Evolutionary conservation across 2,888 invertebrate species (phyloP), one percentile per base, ranked within the genome.

Genomic region (Orchesella flavescens): DNA sequence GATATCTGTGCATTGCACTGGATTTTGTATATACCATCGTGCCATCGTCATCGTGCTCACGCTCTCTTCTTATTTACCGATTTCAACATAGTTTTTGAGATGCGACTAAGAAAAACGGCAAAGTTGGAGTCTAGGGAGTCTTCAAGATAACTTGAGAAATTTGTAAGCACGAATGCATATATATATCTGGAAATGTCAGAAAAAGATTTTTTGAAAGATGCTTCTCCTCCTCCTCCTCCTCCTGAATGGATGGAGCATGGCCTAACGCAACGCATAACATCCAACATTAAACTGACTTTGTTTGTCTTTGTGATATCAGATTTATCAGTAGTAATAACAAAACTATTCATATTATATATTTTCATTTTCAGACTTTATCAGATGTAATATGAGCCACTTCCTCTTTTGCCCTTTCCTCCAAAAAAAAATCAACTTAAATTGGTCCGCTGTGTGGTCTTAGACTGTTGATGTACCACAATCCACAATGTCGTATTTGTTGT

Each of bases 361-460:
- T 74, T 73, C 73, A 80, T 73, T 73, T 80, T 61, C 44, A 15
- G 57, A 73, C 53, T n/a, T 23, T 23, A 81, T 81, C 81, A 69
- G 75, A 81, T 57, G 74, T 75, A 73, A 72, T 65, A 68, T 61
- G 69, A 75, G n/a, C 53, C 69, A 53, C 69, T 81, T 81, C 63
- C 73, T 74, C 53, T 21, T 43, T 34, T 34, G 34, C 34, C 34
- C 34, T 65, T 72, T 73, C 21, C 61, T 34, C 59, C 23, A 53
- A 17, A 63, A 24, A 71, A 53, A 59, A 49, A 77, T 34, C n/a
- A 57, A 71, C 49, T 68, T 74, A 74, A 74, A 81, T 81, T 69
- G 81, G 81, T 74, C 53, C 61, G 63, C 34, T 81, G 81, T 81
- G 81, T 81, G 81, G 81, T 81, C 81, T 43, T 61, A 46, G 43